Percentiles rank a stretch among this genome's conserved stretches.
These are phyloP conservation scores for Mirounga angustirostris DNA, from an alignment of 2,113 vertebrate genomes.

Conservation along the genomic window DNA sequence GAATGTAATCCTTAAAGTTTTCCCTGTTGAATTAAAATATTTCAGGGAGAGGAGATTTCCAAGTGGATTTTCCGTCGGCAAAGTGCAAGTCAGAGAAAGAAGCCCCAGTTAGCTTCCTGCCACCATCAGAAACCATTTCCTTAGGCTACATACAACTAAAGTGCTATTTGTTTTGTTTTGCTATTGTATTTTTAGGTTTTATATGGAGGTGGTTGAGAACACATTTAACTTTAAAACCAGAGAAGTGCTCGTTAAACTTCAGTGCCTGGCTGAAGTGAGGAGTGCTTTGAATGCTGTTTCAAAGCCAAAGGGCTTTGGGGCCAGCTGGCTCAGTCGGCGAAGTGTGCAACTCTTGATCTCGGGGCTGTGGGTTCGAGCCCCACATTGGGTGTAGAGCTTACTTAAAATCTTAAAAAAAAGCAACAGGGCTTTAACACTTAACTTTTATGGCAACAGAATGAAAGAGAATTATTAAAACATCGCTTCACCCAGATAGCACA, in stretches of 20 bases:
- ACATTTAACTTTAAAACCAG: neutral
- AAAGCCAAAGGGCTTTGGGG: neutral
- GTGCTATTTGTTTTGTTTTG: too few species aligned
- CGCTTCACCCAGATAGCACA: neutral
- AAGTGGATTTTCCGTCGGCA: constrained; percentile 1
- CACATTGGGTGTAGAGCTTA: neutral
- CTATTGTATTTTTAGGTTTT: neutral
- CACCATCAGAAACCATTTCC: neutral
- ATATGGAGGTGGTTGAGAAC: neutral
- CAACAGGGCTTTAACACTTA: neutral
- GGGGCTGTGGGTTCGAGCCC: neutral
- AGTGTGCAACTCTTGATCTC: neutral
- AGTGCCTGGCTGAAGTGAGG: neutral
- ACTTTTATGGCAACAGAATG: neutral
- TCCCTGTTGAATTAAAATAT: neutral
- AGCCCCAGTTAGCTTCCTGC: neutral
- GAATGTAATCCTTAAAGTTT: neutral
- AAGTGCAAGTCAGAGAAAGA: neutral
- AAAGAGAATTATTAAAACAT: constrained; percentile 16
- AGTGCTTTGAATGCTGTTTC: neutral
- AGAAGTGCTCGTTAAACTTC: neutral
- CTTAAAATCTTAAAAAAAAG: neutral
- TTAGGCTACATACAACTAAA: neutral
- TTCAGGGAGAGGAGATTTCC: neutral
- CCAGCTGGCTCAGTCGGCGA: neutral